These are phyloP conservation scores for Mesitornis unicolor DNA, from an alignment of 2,113 vertebrate genomes.

Conservation along the genomic window DNA sequence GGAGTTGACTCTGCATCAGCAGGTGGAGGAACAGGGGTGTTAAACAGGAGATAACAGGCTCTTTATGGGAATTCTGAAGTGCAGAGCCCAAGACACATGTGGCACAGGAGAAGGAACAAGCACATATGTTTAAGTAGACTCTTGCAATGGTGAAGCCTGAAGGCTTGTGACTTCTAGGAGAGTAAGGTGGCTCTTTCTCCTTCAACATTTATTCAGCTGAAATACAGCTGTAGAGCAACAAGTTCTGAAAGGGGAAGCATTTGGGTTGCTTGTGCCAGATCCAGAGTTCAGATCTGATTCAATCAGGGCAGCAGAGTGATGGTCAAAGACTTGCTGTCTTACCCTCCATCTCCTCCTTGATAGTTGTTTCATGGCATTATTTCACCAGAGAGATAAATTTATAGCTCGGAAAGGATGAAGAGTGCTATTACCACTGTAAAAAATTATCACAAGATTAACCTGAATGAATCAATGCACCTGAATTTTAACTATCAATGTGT, in stretches of 20 bases:
- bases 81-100: not conserved
- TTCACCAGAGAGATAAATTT: not conserved
- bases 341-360: not conserved
- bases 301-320: too few species aligned
- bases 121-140: not conserved
- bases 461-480: not conserved
- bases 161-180: not conserved
- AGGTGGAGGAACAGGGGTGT: not conserved
- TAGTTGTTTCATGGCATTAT: not conserved
- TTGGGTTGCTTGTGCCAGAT: not conserved
- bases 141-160: not conserved
- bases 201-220: not conserved
- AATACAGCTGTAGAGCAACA: not conserved
- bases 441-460: not conserved
- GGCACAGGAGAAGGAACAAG: not conserved
- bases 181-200: not conserved
- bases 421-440: not conserved
- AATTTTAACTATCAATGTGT: not conserved
- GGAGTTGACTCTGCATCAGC: rapidly evolving
- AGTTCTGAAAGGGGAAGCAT: not conserved
- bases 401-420: not conserved
- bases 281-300: not conserved
- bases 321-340: not conserved
- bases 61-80: not conserved
- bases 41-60: not conserved